Evolutionary conservation across 1,140 invertebrate species (phyloP).

Genomic region (Vanessa tameamea): DNA sequence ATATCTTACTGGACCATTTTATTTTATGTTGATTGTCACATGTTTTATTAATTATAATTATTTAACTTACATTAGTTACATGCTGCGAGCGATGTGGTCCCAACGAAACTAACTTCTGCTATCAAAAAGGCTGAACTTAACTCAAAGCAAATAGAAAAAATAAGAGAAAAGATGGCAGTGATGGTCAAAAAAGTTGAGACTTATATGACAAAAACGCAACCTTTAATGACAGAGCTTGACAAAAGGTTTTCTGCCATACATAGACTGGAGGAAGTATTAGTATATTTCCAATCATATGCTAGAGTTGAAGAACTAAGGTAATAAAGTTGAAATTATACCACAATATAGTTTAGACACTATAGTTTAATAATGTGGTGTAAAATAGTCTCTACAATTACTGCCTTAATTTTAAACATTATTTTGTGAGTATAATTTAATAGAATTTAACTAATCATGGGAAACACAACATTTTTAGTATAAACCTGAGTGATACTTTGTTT

Average conservation of each 20-base stretch:
- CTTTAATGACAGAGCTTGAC: constrained; percentile 59
- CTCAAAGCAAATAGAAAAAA: constrained; percentile 62
- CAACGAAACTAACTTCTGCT: constrained; percentile 66
- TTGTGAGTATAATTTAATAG: too few species aligned
- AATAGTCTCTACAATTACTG: too few species aligned
- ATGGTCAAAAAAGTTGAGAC: constrained; percentile 59
- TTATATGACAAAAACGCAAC: constrained; percentile 64
- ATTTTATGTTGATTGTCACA: neutral
- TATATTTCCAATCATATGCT: constrained; percentile 74
- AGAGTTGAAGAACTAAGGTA: constrained; percentile 74
- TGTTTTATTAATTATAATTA: neutral
- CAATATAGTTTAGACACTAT: neutral
- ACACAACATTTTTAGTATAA: neutral
- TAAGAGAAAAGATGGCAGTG: constrained; percentile 58
- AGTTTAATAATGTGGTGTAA: too few species aligned
- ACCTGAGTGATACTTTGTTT: too few species aligned
- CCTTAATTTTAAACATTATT: too few species aligned
- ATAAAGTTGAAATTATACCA: neutral
- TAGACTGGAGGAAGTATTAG: constrained; percentile 66
- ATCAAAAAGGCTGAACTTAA: constrained; percentile 70
- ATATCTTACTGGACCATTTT: neutral
- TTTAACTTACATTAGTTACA: constrained; percentile 55
- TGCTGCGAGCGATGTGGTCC: constrained; percentile 67
- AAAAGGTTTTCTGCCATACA: constrained; percentile 66
- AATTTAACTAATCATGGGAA: too few species aligned